phyloP scores from a whole-genome alignment of 2,797 vertebrate genomes.

The Syncerus caffer region DNA sequence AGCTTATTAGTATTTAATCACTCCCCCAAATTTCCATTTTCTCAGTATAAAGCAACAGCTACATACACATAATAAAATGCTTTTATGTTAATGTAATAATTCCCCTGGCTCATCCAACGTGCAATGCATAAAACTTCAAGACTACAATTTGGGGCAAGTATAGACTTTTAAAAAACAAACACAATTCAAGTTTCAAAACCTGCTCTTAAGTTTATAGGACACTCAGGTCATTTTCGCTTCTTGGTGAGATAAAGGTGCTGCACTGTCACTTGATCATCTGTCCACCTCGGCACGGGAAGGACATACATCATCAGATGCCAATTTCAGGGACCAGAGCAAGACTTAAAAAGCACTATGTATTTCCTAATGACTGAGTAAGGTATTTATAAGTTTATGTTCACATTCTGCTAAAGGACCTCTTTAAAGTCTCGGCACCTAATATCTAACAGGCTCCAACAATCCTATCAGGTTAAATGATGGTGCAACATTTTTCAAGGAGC shows the following conservation, averaged over 20 bases:
- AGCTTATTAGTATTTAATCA: conserved; percentile 55
- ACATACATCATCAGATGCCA: neutral
- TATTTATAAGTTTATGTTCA: neutral
- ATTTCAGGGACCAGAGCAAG: neutral
- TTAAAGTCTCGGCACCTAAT: neutral
- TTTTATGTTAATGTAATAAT: conserved; percentile 33
- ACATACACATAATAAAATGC: conserved; percentile 51
- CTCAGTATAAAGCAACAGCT: conserved; percentile 56
- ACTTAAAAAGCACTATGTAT: neutral
- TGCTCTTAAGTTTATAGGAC: conserved; percentile 47
- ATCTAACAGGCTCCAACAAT: conserved; percentile 41
- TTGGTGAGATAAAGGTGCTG: neutral
- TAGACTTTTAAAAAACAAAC: neutral
- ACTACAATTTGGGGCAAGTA: conserved; percentile 42
- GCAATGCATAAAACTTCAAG: conserved; percentile 50
- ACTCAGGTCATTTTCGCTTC: conserved; percentile 16
- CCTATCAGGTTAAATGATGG: neutral
- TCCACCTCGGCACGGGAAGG: neutral
- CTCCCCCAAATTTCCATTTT: conserved; percentile 15
- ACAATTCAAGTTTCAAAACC: conserved; percentile 59
- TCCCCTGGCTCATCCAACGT: conserved; percentile 67
- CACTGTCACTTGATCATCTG: neutral
- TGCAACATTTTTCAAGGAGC: conserved; percentile 31
- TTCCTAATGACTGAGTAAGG: neutral
- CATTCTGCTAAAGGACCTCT: neutral